Percentiles rank a stretch among this genome's conserved stretches.
These are phyloP conservation scores for Hydroisotoma schaefferi DNA, from an alignment of 2,888 invertebrate genomes.

Conservation along the genomic window DNA sequence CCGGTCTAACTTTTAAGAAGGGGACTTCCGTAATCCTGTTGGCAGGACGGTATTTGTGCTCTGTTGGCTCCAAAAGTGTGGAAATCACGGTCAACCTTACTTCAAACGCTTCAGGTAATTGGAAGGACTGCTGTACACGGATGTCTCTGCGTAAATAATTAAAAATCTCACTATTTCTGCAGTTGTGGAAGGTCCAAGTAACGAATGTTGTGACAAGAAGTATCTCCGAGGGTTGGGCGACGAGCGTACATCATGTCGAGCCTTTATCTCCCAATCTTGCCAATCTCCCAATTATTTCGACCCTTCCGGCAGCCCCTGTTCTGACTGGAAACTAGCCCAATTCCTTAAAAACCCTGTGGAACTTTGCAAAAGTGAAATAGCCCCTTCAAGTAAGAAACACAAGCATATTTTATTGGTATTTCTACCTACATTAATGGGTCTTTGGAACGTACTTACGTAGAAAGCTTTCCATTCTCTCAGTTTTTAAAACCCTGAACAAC, in stretches of 20 bases:
- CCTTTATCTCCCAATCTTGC: constrained; percentile 34
- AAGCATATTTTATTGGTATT: too few relatives aligned
- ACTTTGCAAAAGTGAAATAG: constrained; percentile 42
- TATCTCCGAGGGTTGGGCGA: constrained; percentile 35
- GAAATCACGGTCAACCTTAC: neutral
- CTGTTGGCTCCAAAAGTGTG: neutral
- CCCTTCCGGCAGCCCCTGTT: constrained; percentile 23
- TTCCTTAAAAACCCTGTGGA: constrained; percentile 39
- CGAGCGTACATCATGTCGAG: constrained; percentile 42
- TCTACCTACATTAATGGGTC: too few relatives aligned
- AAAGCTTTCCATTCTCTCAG: too few relatives aligned
- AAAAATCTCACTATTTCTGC: too few relatives aligned
- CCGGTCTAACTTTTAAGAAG: constrained; percentile 34
- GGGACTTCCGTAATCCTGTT: neutral
- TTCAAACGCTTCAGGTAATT: neutral
- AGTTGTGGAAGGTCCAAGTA: constrained; percentile 1
- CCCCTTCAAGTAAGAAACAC: constrained; percentile 25
- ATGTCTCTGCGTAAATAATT: too few relatives aligned
- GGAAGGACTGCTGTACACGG: too few relatives aligned
- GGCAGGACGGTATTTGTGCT: constrained; percentile 1
- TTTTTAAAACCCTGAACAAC: too few relatives aligned
- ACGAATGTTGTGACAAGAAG: constrained; percentile 36
- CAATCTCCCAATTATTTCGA: constrained; percentile 29
- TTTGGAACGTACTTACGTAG: too few relatives aligned
- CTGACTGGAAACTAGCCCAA: constrained; percentile 39